Conservation (phyloP, 2,797 vertebrate genomes). For the Diplodus sargus region DNA sequence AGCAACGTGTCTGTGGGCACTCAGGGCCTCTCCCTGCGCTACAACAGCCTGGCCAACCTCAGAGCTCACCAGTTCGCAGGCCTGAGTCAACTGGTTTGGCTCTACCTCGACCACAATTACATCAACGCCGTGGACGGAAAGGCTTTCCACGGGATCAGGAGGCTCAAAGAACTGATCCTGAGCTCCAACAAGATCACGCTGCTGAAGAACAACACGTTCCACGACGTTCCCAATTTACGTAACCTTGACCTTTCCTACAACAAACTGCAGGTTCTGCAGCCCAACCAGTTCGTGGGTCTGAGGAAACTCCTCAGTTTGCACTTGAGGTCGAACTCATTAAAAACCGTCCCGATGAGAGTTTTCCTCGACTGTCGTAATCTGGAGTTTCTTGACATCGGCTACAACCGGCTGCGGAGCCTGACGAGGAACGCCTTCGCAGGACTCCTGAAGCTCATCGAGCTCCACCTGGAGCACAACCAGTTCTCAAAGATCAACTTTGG, state of each 20-base stretch:
- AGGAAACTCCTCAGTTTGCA: constrained; percentile 95
- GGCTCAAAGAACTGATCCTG: constrained; percentile 97
- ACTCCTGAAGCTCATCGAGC: constrained; percentile 94
- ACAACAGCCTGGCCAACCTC: constrained; percentile 97
- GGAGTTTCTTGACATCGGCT: constrained; percentile 96
- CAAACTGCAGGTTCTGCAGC: constrained; percentile 92
- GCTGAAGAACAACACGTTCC: constrained; percentile 95
- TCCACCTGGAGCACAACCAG: constrained; percentile 98
- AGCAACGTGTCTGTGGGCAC: constrained; percentile 94
- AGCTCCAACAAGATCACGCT: constrained; percentile 96
- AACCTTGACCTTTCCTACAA: constrained; percentile 98
- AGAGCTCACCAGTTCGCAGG: constrained; percentile 93
- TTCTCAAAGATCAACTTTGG: constrained; percentile 98
- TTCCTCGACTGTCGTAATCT: constrained; percentile 98
- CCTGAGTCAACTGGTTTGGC: constrained; percentile 96
- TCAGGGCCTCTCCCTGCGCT: constrained; percentile 95
- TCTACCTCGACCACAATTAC: constrained; percentile 99
- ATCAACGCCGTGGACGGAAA: constrained; percentile 92
- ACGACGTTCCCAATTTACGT: constrained; percentile 93
- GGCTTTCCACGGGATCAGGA: constrained; percentile 93
- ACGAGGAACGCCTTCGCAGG: constrained; percentile 96
- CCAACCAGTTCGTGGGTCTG: constrained; percentile 93
- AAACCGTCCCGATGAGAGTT: constrained; percentile 92
- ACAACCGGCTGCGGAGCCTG: constrained; percentile 95
- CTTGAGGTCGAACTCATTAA: constrained; percentile 94